These are phyloP conservation scores for Epinotia brunnichana DNA, from an alignment of 2,888 invertebrate genomes.

Conservation along the genomic window DNA sequence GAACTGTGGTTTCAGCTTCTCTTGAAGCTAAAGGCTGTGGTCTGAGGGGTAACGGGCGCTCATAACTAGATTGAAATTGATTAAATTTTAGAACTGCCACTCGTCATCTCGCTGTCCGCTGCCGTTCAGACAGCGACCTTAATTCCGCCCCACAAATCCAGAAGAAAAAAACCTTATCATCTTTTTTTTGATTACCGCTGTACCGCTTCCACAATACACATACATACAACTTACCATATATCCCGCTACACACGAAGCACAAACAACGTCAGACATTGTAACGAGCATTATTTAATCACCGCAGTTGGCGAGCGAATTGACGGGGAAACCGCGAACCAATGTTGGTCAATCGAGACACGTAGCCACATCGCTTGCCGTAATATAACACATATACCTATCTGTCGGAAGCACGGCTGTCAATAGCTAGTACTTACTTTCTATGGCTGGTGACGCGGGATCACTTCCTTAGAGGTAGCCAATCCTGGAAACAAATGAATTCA, in stretches of 20 bases:
- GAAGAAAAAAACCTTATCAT: neutral
- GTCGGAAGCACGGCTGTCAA: conserved; percentile 22
- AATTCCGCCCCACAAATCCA: too few relatives aligned
- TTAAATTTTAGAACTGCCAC: too few relatives aligned
- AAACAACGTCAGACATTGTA: conserved; percentile 8
- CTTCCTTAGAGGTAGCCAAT: neutral
- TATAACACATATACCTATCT: too few relatives aligned
- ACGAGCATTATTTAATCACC: conserved; percentile 30
- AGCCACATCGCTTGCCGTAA: conserved; percentile 51
- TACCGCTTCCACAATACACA: neutral
- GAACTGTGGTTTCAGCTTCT: too few relatives aligned
- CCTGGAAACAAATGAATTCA: conserved; percentile 10
- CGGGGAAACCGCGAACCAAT: conserved; percentile 64
- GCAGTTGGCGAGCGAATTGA: conserved; percentile 56
- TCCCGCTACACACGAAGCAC: neutral
- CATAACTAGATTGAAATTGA: too few relatives aligned
- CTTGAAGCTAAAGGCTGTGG: too few relatives aligned
- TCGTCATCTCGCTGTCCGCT: too few relatives aligned
- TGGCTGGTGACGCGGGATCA: neutral
- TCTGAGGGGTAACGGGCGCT: too few relatives aligned
- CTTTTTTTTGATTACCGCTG: neutral
- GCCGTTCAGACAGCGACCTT: too few relatives aligned
- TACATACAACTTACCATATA: neutral
- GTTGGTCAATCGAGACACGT: conserved; percentile 64
- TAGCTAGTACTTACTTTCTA: neutral